Percentiles rank a stretch among this genome's conserved stretches.
These are phyloP conservation scores for Yponomeuta plumbellus DNA, from an alignment of 2,888 invertebrate genomes.

Conservation along the genomic window DNA sequence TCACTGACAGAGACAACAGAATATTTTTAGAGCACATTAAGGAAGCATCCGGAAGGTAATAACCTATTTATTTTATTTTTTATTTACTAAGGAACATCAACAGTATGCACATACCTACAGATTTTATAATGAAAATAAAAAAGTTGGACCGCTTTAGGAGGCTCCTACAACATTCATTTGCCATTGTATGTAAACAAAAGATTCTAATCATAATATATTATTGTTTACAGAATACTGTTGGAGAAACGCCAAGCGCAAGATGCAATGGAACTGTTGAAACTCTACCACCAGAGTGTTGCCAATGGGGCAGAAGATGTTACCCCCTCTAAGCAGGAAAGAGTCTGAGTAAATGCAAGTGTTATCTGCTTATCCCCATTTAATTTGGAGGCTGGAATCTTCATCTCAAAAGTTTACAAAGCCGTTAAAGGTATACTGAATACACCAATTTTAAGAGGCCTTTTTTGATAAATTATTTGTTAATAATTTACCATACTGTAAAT, in stretches of 20 bases:
- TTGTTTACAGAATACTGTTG: slow-evolving; percentile 78
- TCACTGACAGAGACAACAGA: slow-evolving; percentile 82
- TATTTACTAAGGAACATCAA: neutral
- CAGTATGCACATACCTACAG: neutral
- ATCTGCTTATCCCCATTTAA: slow-evolving; percentile 51
- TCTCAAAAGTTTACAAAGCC: slow-evolving; percentile 73
- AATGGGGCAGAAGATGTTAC: slow-evolving; percentile 71
- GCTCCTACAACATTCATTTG: too few relatives aligned
- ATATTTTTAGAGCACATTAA: slow-evolving; percentile 87
- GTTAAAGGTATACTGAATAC: slow-evolving; percentile 30
- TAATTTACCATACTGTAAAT: neutral
- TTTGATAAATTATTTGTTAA: slow-evolving; percentile 29
- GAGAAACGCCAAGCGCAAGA: slow-evolving; percentile 92
- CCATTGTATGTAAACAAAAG: neutral
- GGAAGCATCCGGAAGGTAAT: slow-evolving; percentile 87
- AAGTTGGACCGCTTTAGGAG: too few relatives aligned
- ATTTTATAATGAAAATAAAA: too few relatives aligned
- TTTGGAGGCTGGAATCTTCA: slow-evolving; percentile 54
- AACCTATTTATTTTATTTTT: slow-evolving; percentile 7
- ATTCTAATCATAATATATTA: neutral
- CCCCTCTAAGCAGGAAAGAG: slow-evolving; percentile 64
- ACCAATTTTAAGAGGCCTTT: slow-evolving; percentile 64
- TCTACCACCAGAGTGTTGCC: slow-evolving; percentile 79
- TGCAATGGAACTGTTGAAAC: slow-evolving; percentile 88
- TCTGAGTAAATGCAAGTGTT: slow-evolving; percentile 35